These are phyloP conservation scores for Synanthedon formicaeformis DNA, from an alignment of 2,888 invertebrate genomes.

Conservation along the genomic window DNA sequence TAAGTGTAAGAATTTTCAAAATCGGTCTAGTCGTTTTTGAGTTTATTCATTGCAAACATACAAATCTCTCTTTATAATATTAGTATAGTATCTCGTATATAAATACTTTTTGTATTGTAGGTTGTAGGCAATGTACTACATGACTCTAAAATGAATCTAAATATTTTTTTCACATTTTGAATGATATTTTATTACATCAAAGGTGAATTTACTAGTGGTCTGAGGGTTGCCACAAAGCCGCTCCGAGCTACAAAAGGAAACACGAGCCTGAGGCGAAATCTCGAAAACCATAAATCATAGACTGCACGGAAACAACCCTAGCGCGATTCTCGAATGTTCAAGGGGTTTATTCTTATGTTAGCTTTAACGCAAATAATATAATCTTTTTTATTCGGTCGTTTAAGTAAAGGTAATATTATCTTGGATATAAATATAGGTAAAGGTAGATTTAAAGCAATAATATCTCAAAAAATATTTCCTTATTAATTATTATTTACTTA, in stretches of 20 bases:
- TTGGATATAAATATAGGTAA: too few relatives aligned
- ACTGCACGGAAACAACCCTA: conserved; percentile 40
- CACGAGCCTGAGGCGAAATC: conserved; percentile 37
- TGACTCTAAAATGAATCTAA: too few relatives aligned
- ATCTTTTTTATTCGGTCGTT: neutral
- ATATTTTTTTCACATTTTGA: neutral
- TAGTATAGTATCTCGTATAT: too few relatives aligned
- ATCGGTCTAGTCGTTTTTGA: too few relatives aligned
- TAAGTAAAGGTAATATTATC: neutral
- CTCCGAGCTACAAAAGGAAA: conserved; percentile 35
- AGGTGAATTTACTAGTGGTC: conserved; percentile 25
- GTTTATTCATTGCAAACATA: too few relatives aligned
- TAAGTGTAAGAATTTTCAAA: too few relatives aligned
- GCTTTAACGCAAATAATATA: conserved; percentile 8
- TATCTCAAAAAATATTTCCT: too few relatives aligned
- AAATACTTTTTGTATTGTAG: too few relatives aligned
- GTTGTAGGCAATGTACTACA: too few relatives aligned
- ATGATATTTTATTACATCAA: conserved; percentile 29
- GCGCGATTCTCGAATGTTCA: conserved; percentile 22
- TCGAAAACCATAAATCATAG: conserved; percentile 45
- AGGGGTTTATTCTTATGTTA: conserved; percentile 42
- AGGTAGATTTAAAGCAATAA: too few relatives aligned
- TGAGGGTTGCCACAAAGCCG: conserved; percentile 38
- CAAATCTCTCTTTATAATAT: too few relatives aligned
- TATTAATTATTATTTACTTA: too few relatives aligned